Percentiles rank a stretch among this genome's conserved stretches.
phyloP scores from a whole-genome alignment of 2,113 vertebrate species.

The Melospiza melodia region DNA sequence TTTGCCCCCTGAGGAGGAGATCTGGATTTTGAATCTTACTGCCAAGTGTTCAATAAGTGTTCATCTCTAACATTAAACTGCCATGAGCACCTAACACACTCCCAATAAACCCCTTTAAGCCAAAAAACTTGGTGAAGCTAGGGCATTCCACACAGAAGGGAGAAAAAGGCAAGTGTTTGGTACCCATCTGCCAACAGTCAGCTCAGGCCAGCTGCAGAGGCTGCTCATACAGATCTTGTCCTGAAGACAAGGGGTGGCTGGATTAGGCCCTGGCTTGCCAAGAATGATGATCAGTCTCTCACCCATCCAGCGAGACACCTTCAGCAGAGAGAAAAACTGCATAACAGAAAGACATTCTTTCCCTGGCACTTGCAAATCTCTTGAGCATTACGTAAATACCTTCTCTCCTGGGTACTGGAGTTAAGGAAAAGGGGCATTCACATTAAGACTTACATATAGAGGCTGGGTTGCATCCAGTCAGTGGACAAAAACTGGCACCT shows the following conservation, averaged over 20 bases:
- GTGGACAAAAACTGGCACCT: neutral
- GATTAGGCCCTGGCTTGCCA: neutral
- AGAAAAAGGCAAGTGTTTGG: neutral
- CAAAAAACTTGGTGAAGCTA: neutral
- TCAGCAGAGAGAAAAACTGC: neutral
- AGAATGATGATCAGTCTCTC: neutral
- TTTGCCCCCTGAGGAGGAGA: neutral
- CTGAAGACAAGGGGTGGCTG: neutral
- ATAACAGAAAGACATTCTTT: neutral
- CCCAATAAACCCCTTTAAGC: neutral
- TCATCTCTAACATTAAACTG: neutral
- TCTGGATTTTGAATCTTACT: neutral
- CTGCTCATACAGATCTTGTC: neutral
- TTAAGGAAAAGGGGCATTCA: neutral
- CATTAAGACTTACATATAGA: neutral
- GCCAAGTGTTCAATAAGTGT: rapidly evolving
- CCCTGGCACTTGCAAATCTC: neutral
- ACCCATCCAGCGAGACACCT: neutral
- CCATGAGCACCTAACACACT: neutral
- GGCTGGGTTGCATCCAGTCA: neutral
- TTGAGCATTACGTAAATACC: neutral
- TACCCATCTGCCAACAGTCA: neutral
- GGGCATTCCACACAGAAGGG: neutral
- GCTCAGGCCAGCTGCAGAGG: neutral
- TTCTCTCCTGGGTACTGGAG: neutral